Base-by-base conservation (phyloP, 2,797 vertebrate species). In the Threskiornis aethiopicus region DNA sequence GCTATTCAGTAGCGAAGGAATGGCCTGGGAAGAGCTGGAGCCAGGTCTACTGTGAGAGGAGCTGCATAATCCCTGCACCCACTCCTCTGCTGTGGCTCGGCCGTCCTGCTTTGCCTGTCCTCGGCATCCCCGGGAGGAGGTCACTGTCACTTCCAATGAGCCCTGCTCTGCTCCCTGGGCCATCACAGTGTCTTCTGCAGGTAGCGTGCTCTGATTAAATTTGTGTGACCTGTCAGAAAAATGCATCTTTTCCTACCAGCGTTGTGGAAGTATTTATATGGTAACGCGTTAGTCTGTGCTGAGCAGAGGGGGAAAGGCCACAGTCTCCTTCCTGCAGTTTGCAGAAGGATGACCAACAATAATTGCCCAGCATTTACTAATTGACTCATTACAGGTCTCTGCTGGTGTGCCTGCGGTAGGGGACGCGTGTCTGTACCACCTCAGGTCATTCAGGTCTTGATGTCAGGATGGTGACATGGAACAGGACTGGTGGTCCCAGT, bases 61-160 rank as follows among this genome's bases (percentile, higher is more conserved):
- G 52, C 82, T 61, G 42, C 0, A 0, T 10, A 14, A 29, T 77
- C 39, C 52, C 52, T 17, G 64, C 33, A 26, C 12, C 64, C 4
- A 0, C 46, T 59, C 31, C 66, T 47, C 49, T 44, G 37, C 41
- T 3, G 1, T 0, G 0, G 33, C 67, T 59, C 1, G 0, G 18
- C 54, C 0, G 0, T 11, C 42, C 73, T 80, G 78, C n/a, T 69
- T 39, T 13, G 26, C 71, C 54, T 37, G 41, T 80, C 59, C 73
- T 76, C 3, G 2, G 6, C 13, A 8, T 82, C 59, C 77, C 41
- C 5, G 4, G 9, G 80, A 49, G 12, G 85, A 44, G 37, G 16
- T 76, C 33, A 9, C 39, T 76, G 79, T 65, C 69, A 61, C 71
- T 65, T 81, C 49, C 37, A 51, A 4, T 66, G 75, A 96, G 1